A percentile compares a stretch with the other conserved stretches of the same genome.
phyloP scores from a whole-genome alignment of 2,113 vertebrate species.

The Vidua macroura region DNA sequence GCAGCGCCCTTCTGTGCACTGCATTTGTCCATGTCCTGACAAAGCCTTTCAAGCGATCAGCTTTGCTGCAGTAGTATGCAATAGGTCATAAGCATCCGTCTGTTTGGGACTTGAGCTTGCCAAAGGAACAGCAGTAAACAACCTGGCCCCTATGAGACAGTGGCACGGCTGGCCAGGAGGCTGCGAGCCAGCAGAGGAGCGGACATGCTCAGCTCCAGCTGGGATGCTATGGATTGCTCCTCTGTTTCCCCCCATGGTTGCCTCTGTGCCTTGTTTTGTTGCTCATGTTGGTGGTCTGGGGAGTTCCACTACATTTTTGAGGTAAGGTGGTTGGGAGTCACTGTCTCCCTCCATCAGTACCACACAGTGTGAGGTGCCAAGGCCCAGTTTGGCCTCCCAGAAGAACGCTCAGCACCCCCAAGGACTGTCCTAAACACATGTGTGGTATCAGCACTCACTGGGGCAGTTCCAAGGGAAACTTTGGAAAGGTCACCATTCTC shows the following conservation, averaged over 20 bases:
- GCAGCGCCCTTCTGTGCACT: neutral
- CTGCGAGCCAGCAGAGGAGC: neutral
- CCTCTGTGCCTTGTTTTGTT: neutral
- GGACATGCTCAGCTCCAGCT: neutral
- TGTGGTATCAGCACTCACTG: neutral
- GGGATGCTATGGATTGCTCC: neutral
- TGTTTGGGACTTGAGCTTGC: neutral
- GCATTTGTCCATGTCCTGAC: neutral
- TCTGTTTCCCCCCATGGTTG: neutral
- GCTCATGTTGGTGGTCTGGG: neutral
- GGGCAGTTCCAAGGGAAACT: neutral
- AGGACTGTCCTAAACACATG: rapidly evolving
- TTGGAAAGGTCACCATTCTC: neutral
- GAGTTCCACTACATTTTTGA: neutral
- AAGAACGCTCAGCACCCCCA: neutral
- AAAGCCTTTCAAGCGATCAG: neutral
- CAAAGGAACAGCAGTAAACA: neutral
- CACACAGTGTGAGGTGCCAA: rapidly evolving
- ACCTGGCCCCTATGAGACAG: neutral
- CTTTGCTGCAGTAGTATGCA: neutral
- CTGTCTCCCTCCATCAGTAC: neutral
- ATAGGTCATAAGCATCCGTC: neutral
- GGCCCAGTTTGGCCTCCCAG: neutral
- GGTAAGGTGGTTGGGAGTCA: no score
- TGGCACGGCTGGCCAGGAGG: neutral